Evolutionary conservation across 1,140 invertebrate genomes (phyloP).

Genomic region (Dysdera silvatica): DNA sequence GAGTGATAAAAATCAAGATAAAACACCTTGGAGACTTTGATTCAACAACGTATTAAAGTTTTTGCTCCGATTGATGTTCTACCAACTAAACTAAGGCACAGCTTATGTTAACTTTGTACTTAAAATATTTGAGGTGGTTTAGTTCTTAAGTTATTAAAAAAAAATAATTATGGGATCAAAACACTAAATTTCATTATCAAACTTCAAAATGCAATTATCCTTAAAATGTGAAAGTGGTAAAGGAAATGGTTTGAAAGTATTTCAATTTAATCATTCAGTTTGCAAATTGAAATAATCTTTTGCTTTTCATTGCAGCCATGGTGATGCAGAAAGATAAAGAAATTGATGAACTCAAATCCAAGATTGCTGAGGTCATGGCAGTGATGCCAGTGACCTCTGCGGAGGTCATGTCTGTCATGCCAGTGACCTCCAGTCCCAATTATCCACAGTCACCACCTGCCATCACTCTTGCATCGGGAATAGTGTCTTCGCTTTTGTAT

Average conservation of each 20-base stretch:
- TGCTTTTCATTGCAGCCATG: slow-evolving; percentile 51
- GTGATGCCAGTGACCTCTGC: slow-evolving; percentile 68
- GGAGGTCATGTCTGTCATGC: slow-evolving; percentile 85
- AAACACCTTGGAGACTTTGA: no score
- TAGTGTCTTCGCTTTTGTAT: slow-evolving; percentile 29
- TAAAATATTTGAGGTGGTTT: no score
- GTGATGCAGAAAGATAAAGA: slow-evolving; percentile 77
- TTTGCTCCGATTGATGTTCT: no score
- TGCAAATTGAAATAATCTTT: neutral
- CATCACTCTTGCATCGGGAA: slow-evolving; percentile 36
- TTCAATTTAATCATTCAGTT: neutral
- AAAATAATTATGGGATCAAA: no score
- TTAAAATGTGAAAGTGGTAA: no score
- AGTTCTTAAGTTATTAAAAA: no score
- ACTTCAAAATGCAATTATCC: no score
- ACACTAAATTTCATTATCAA: no score
- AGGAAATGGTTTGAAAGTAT: neutral
- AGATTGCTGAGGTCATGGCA: slow-evolving; percentile 82
- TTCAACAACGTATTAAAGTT: no score
- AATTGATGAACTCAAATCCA: slow-evolving; percentile 78
- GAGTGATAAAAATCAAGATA: no score
- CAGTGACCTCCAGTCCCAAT: slow-evolving; percentile 44
- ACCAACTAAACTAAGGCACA: no score
- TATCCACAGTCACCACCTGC: slow-evolving; percentile 18
- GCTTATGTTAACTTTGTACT: no score